Percentiles rank a stretch among this genome's conserved stretches.
phyloP scores from a whole-genome alignment of 2,797 vertebrate genomes.

The Cyprinella venusta region DNA sequence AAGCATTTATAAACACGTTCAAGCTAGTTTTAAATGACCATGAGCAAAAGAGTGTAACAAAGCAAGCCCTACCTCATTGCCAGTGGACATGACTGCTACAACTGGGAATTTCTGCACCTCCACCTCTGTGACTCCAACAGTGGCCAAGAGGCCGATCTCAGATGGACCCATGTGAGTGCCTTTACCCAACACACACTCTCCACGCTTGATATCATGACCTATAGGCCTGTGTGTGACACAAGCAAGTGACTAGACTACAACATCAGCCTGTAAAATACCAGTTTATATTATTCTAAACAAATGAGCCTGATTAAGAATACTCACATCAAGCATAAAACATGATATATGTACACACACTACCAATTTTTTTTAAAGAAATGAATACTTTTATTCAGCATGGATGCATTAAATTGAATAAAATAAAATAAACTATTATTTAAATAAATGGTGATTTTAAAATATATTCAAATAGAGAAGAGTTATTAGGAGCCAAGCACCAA shows the following conservation, averaged over 20 bases:
- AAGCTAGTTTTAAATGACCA: not conserved
- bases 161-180: conserved; percentile 98
- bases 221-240: conserved; percentile 88
- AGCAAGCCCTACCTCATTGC: conserved; percentile 87
- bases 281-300: not conserved
- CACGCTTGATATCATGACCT: conserved; percentile 97
- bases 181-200: conserved; percentile 96
- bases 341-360: not conserved
- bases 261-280: not conserved
- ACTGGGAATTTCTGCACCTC: conserved; percentile 99
- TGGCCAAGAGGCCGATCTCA: conserved; percentile 96
- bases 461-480: too few relatives aligned
- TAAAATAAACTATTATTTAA: not conserved
- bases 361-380: too few relatives aligned
- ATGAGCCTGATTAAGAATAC: not conserved
- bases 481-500: too few relatives aligned
- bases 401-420: not conserved
- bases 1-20: conserved; percentile 1
- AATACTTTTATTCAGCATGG: not conserved
- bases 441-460: not conserved
- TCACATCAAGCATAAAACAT: not conserved
- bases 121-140: conserved; percentile 97
- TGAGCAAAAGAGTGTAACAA: not conserved
- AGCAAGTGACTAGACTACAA: not conserved
- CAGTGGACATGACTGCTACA: conserved; percentile 98